A percentile compares a stretch with the other conserved stretches of the same genome.
These are phyloP conservation scores for Scelioninae gen. 2 DNA, from an alignment of 2,888 invertebrate genomes.

Conservation along the genomic window DNA sequence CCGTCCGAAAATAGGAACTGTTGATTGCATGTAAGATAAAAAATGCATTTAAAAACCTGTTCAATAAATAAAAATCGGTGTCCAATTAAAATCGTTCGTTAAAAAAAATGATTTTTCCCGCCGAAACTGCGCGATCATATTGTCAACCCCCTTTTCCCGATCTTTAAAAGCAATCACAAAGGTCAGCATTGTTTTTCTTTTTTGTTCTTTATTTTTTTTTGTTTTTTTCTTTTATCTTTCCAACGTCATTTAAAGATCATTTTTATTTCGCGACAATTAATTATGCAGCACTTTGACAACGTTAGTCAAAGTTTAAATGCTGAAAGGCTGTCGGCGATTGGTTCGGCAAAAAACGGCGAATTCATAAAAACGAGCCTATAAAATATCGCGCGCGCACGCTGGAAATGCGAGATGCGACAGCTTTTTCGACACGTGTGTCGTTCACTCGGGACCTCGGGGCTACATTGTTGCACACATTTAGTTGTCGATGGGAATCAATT, in stretches of 20 bases:
- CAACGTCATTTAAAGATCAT: background rate
- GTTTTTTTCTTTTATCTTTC: constrained; percentile 7
- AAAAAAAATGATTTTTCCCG: constrained; percentile 10
- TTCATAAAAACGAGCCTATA: too few relatives aligned
- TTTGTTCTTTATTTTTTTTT: too few relatives aligned
- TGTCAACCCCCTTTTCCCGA: background rate
- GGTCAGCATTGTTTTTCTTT: too few relatives aligned
- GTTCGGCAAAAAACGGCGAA: too few relatives aligned
- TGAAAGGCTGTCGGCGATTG: too few relatives aligned
- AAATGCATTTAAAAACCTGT: background rate
- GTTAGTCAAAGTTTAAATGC: too few relatives aligned
- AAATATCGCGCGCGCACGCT: too few relatives aligned
- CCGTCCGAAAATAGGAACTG: background rate
- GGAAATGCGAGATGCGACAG: too few relatives aligned
- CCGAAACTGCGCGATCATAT: background rate
- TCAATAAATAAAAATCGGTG: too few relatives aligned
- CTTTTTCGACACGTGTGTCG: constrained; percentile 30
- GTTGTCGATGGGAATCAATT: constrained; percentile 62
- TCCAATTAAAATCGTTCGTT: background rate
- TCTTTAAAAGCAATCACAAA: background rate
- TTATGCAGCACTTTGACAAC: too few relatives aligned
- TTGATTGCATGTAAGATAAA: too few relatives aligned
- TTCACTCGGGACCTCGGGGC: constrained; percentile 13
- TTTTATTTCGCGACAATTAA: background rate
- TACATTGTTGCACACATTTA: constrained; percentile 40